Conservation (phyloP, 2,888 invertebrate genomes). For the Conomelus anceps region DNA sequence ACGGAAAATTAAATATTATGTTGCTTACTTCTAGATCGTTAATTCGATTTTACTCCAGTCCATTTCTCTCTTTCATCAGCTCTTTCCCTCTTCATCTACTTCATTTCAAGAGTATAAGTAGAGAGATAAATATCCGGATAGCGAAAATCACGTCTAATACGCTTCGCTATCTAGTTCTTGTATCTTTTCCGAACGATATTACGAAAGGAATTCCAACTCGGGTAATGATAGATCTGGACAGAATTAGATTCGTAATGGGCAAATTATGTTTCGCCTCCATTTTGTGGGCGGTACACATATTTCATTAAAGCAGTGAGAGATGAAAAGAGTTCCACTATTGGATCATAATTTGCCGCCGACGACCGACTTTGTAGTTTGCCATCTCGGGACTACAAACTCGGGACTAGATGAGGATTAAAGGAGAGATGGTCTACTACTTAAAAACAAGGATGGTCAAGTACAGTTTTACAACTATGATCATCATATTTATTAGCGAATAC, state of each 20-base stretch:
- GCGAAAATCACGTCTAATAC: background rate
- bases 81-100: background rate
- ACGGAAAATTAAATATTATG: background rate
- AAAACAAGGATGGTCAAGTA: background rate
- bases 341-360: background rate
- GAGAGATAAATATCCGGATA: background rate
- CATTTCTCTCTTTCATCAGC: background rate
- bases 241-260: background rate
- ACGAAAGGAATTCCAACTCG: background rate
- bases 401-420: background rate
- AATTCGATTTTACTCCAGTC: background rate
- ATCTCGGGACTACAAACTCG: too few relatives aligned
- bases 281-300: background rate
- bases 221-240: background rate
- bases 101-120: background rate
- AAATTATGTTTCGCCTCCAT: background rate
- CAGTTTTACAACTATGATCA: background rate
- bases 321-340: background rate
- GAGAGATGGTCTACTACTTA: background rate
- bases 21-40: background rate
- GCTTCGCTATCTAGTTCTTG: background rate
- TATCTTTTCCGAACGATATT: background rate
- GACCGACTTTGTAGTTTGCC: too few relatives aligned
- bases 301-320: background rate
- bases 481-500: background rate